Conservation (phyloP, 2,888 invertebrate genomes). For the Callosobruchus maculatus region DNA sequence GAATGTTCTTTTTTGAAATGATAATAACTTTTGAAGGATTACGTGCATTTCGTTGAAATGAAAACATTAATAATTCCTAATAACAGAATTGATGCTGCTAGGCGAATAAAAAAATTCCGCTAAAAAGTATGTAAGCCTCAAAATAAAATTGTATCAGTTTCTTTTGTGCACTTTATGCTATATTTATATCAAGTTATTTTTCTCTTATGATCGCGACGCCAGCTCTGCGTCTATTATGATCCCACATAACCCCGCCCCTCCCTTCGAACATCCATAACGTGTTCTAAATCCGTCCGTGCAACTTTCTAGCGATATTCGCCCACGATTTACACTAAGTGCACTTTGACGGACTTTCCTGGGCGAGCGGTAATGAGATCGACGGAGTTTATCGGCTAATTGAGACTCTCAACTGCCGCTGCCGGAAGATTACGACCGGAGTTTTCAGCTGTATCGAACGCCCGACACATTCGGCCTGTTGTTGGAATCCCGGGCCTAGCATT, state of each 20-base stretch:
- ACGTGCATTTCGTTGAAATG: too few species aligned
- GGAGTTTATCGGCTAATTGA: background rate
- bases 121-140: too few species aligned
- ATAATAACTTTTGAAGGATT: too few species aligned
- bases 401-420: background rate
- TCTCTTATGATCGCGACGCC: background rate
- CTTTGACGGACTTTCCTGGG: slow-evolving; percentile 29
- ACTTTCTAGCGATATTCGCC: background rate
- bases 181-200: too few species aligned
- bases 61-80: too few species aligned
- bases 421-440: background rate
- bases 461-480: background rate
- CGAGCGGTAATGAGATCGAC: slow-evolving; percentile 18
- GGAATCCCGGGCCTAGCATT: background rate
- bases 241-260: background rate
- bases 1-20: too few species aligned
- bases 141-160: too few species aligned
- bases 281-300: background rate
- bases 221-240: background rate
- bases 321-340: slow-evolving; percentile 39
- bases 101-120: too few species aligned
- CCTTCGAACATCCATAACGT: background rate
- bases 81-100: too few species aligned
- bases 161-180: too few species aligned
- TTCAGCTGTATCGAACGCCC: background rate